A percentile compares a stretch with the other conserved stretches of the same genome.
Evolutionary conservation across 2,113 vertebrate genomes (phyloP).

Genomic region (Bambusicola thoracicus): DNA sequence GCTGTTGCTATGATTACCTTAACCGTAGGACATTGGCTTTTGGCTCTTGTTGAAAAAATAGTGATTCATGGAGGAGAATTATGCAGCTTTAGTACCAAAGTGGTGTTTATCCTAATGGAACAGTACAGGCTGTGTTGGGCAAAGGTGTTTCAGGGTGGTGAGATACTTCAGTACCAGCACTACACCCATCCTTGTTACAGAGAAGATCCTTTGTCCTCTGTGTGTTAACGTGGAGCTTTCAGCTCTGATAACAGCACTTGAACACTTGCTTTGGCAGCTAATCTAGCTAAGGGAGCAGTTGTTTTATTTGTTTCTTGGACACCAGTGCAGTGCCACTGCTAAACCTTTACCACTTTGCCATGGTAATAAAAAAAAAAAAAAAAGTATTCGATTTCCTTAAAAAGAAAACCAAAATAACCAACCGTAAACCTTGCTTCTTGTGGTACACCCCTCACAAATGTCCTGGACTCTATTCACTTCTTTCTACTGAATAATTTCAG

Average conservation of each 20-base stretch:
- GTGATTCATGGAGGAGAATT: neutral
- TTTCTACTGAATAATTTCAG: conserved; percentile 20
- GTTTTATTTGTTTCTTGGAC: neutral
- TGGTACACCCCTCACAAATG: neutral
- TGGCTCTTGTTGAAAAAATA: neutral
- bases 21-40: neutral
- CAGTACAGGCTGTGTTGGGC: neutral
- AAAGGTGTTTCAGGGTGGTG: no score
- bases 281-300: neutral
- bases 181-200: neutral
- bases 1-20: neutral
- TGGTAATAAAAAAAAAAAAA: neutral
- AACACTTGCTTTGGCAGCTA: neutral
- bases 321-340: neutral
- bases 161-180: neutral
- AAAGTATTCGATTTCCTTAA: conserved; percentile 14
- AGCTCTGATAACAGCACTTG: neutral
- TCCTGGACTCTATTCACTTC: neutral
- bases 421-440: neutral
- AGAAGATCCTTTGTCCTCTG: neutral
- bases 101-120: neutral
- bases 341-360: neutral
- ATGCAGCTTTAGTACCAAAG: neutral
- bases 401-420: neutral
- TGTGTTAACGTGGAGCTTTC: neutral